Conservation (phyloP, 1,140 invertebrate genomes). For the Cyclargus thomasi region DNA sequence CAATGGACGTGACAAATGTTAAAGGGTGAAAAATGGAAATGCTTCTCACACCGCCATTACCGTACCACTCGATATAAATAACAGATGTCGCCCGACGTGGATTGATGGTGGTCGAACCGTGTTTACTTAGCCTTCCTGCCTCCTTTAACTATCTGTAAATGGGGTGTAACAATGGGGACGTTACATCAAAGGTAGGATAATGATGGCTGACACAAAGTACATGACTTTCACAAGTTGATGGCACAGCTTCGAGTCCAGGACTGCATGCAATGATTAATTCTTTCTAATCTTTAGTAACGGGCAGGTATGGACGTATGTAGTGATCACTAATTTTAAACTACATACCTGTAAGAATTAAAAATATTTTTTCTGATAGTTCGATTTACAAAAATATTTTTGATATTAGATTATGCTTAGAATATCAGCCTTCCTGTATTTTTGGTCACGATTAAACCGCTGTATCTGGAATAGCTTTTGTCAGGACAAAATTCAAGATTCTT, state of each 20-base stretch:
- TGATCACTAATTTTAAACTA: no score
- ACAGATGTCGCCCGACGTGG: constrained; percentile 61
- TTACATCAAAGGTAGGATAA: background rate
- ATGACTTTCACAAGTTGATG: background rate
- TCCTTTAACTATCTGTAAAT: background rate
- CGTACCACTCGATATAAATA: constrained; percentile 69
- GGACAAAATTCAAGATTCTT: no score
- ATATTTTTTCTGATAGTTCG: no score
- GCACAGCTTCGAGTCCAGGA: background rate
- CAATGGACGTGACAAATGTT: constrained; percentile 26
- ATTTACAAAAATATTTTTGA: no score
- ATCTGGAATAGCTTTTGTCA: no score
- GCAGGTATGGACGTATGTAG: no score
- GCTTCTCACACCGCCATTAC: constrained; percentile 14
- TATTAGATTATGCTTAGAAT: no score
- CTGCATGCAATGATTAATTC: background rate
- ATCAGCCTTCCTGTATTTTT: no score
- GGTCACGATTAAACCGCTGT: no score
- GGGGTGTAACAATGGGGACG: background rate
- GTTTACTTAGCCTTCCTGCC: constrained; percentile 14
- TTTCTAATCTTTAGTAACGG: no score
- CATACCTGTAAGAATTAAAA: no score
- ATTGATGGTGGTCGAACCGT: constrained; percentile 52
- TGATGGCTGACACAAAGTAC: background rate
- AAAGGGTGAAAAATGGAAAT: constrained; percentile 57